Conservation (phyloP, 2,113 vertebrate species). For the Plecturocebus donacophilus region DNA sequence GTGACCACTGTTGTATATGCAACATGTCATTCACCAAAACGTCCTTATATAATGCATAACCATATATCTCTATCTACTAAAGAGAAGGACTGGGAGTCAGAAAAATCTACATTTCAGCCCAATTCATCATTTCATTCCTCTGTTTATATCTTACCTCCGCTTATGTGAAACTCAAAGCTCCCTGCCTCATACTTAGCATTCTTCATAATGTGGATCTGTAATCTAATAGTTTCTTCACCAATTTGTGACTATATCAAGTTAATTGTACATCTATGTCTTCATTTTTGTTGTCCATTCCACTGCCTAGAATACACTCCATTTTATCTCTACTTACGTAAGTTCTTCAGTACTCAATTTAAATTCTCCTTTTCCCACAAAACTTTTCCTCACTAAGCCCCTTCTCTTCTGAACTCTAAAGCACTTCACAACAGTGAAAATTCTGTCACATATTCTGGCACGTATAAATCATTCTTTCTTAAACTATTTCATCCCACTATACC, state of each 20-base stretch:
- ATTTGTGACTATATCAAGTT: neutral
- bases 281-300: neutral
- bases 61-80: neutral
- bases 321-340: neutral
- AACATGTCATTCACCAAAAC: neutral
- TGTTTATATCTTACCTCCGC: neutral
- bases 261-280: neutral
- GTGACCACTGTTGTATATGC: neutral
- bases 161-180: slow-evolving; percentile 1
- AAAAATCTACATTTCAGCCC: neutral
- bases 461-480: neutral
- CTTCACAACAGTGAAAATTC: neutral
- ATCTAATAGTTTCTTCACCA: neutral
- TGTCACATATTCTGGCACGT: neutral
- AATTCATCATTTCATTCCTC: neutral
- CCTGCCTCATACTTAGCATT: neutral
- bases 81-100: neutral
- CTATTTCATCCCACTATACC: neutral
- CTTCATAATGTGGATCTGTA: neutral
- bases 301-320: neutral
- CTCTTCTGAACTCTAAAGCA: neutral
- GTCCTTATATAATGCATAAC: neutral
- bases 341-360: neutral
- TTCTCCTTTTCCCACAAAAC: neutral
- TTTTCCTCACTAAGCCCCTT: neutral